A percentile compares a stretch with the other conserved stretches of the same genome.
Evolutionary conservation across 2,797 vertebrate genomes (phyloP).

Genomic region (Lemur catta): DNA sequence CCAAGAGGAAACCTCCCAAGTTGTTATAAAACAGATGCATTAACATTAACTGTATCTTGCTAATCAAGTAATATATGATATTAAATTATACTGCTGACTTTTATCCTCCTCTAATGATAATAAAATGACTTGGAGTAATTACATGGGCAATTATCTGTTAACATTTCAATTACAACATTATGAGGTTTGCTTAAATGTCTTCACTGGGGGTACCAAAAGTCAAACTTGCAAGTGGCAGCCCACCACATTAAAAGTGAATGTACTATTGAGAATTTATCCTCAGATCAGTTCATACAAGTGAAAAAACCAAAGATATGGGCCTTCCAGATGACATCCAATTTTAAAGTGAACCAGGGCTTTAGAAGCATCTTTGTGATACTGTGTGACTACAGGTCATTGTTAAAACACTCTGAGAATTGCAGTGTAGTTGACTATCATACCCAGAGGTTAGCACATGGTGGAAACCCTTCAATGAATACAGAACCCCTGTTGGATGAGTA

Average conservation of each 20-base stretch:
- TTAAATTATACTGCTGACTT: constrained; percentile 49
- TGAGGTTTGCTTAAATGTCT: constrained; percentile 55
- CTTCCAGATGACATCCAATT: background rate
- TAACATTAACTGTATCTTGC: background rate
- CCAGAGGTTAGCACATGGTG: background rate
- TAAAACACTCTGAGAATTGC: background rate
- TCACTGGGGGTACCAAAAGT: background rate
- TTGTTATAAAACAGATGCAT: constrained; percentile 6
- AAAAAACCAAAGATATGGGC: background rate
- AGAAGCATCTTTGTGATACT: background rate
- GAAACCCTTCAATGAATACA: rapidly evolving
- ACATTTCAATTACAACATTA: constrained; percentile 63
- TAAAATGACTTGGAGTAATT: constrained; percentile 61
- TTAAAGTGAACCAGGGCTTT: background rate
- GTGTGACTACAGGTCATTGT: background rate
- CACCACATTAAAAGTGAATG: background rate
- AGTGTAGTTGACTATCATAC: background rate
- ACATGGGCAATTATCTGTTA: constrained; percentile 68
- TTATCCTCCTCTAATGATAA: constrained; percentile 51
- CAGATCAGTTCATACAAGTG: background rate
- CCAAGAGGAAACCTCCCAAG: background rate
- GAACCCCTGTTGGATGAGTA: rapidly evolving
- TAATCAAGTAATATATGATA: constrained; percentile 36
- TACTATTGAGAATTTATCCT: background rate
- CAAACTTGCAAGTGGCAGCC: constrained; percentile 2